Evolutionary conservation across 2,113 vertebrate genomes (phyloP), one percentile per base, ranked within the genome.

Genomic region (Pelmatolapia mariae): DNA sequence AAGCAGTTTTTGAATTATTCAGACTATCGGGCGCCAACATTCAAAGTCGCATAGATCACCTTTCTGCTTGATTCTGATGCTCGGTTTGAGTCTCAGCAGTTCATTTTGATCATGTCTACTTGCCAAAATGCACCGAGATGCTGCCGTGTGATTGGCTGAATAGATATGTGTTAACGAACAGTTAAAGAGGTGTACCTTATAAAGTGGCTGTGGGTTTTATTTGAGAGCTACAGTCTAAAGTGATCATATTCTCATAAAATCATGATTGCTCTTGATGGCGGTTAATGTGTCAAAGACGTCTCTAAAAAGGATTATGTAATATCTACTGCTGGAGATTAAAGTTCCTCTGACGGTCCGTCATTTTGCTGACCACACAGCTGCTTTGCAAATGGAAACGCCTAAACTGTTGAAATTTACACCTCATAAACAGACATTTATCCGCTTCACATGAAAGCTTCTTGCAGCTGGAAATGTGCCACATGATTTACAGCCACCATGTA

Each of bases 171-270:
- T 76, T 76, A 76, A 50, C 2, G 3, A 50, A 16, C 24, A 47
- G 68, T 29, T 76, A 18, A 76, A 47, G 13, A 29, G 9, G 24
- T 47, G 40, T 1, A 76, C 40, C 68, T 29, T 18, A 29, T 29
- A 47, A 29, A 47, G 68, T 76, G 40, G 68, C 43, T 76, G 24
- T 31, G 9, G 10, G 5, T 36, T 83, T 85, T 76, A 87, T 76
- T 18, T 26, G 11, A 53, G 7, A 24, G 43, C 12, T 81, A 26
- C 5, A 66, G 50, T 61, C 47, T 11, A 36, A 80, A 86, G 79
- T 16, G 11, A 68, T 66, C 38, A 52, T n/a, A 81, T 82, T 68
- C 52, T 71, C 83, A 88, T 89, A 91, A 94, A 92, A 80, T 40
- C 45, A 61, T 29, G n/a, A 84, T 38, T 79, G 82, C 24, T 87